Conservation (phyloP, 1,140 invertebrate species). For the Drosophila micromelanica region DNA sequence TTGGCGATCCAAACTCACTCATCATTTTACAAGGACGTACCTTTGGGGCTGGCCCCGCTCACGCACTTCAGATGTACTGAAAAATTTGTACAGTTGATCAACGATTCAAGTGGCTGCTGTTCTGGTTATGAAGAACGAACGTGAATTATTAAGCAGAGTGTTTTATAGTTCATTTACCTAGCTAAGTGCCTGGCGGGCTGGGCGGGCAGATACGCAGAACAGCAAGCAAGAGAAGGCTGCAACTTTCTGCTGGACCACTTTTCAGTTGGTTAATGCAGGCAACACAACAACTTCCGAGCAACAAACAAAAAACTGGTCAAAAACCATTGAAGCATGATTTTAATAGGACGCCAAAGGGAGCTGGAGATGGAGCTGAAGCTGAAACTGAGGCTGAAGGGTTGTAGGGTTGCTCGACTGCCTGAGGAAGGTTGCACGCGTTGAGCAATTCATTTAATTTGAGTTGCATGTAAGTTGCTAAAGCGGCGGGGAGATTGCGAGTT, state of each 20-base stretch:
- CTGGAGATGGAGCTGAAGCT: constrained; percentile 7
- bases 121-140: constrained; percentile 44
- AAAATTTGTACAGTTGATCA: constrained; percentile 27
- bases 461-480: constrained; percentile 54
- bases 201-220: neutral
- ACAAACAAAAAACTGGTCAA: constrained; percentile 72
- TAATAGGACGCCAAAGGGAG: constrained; percentile 53
- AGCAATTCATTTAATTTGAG: constrained; percentile 83
- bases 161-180: constrained; percentile 78
- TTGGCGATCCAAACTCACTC: neutral
- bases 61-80: constrained; percentile 2
- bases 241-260: constrained; percentile 44
- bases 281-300: constrained; percentile 57
- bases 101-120: constrained; percentile 27
- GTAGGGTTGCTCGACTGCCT: constrained; percentile 6
- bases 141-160: constrained; percentile 70
- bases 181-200: constrained; percentile 37
- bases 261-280: constrained; percentile 51
- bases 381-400: neutral
- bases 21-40: neutral
- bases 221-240: neutral
- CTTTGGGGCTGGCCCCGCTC: neutral
- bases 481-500: neutral
- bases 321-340: constrained; percentile 80
- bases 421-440: constrained; percentile 38